Conservation (phyloP, 2,888 invertebrate species). For the Galerucella nymphaeae region DNA sequence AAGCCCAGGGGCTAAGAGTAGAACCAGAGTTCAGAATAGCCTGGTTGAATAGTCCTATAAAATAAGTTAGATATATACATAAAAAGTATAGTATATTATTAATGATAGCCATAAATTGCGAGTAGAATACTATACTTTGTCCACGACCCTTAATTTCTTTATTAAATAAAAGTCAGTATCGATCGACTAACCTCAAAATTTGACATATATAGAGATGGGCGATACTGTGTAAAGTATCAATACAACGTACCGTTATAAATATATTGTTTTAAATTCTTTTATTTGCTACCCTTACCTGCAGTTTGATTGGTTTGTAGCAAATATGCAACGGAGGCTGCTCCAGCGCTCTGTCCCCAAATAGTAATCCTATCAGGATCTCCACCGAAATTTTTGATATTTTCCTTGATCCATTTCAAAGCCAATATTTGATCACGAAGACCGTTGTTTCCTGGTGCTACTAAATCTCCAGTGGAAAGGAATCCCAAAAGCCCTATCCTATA, state of each 20-base stretch:
- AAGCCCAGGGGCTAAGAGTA: slow-evolving; percentile 56
- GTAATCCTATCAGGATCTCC: slow-evolving; percentile 77
- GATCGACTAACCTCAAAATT: no score
- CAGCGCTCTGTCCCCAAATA: slow-evolving; percentile 76
- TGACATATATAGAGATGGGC: no score
- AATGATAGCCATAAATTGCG: no score
- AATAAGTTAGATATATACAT: not conserved
- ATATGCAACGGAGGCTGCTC: slow-evolving; percentile 67
- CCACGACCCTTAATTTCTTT: no score
- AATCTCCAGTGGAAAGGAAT: slow-evolving; percentile 80
- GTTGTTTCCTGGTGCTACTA: slow-evolving; percentile 74
- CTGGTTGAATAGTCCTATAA: slow-evolving; percentile 50
- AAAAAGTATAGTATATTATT: no score
- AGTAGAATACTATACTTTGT: no score
- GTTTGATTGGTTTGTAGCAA: slow-evolving; percentile 31
- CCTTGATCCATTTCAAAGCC: slow-evolving; percentile 76
- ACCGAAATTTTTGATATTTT: slow-evolving; percentile 76
- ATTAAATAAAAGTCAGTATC: no score
- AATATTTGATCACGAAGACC: slow-evolving; percentile 79
- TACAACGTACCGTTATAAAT: no score
- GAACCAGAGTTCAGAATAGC: slow-evolving; percentile 57
- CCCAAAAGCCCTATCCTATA: slow-evolving; percentile 75
- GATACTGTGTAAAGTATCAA: no score
- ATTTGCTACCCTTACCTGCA: slow-evolving; percentile 10
- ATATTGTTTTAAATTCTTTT: no score